A percentile compares a stretch with the other conserved stretches of the same genome.
Evolutionary conservation across 2,113 vertebrate genomes (phyloP).

Genomic region (Aix galericulata): DNA sequence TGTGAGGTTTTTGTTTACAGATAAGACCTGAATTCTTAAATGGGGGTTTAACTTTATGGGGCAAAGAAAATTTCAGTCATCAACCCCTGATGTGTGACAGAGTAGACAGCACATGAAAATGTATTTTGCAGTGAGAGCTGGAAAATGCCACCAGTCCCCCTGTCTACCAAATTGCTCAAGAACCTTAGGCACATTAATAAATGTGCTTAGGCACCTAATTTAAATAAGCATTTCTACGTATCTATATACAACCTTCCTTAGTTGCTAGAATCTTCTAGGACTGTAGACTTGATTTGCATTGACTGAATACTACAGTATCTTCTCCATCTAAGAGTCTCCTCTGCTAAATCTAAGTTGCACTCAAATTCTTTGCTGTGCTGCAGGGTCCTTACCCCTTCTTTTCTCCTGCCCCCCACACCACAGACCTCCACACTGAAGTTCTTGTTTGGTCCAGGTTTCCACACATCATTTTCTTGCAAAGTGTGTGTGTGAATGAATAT

Average conservation of each 20-base stretch:
- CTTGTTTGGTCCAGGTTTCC: not conserved
- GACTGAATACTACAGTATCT: not conserved
- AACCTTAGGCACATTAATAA: not conserved
- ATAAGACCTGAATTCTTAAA: not conserved
- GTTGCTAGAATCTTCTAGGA: not conserved
- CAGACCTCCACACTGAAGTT: not conserved
- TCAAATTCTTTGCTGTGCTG: not conserved
- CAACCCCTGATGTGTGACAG: not conserved
- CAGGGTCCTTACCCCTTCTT: not conserved
- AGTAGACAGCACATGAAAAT: not conserved
- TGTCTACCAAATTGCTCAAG: not conserved
- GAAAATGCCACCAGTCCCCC: not conserved
- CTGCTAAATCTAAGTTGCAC: not conserved
- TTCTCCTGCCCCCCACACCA: not conserved
- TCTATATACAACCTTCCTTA: not conserved
- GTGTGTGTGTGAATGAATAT: fast-evolving
- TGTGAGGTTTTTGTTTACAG: not conserved
- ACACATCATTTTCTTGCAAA: not conserved
- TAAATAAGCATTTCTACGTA: not conserved
- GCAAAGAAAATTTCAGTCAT: not conserved
- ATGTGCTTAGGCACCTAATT: not conserved
- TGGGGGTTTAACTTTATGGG: not conserved
- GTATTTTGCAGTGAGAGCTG: not conserved
- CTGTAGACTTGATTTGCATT: not conserved
- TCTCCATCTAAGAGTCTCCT: not conserved